phyloP scores from a whole-genome alignment of 2,888 invertebrate species.

The Catocala fraxini region DNA sequence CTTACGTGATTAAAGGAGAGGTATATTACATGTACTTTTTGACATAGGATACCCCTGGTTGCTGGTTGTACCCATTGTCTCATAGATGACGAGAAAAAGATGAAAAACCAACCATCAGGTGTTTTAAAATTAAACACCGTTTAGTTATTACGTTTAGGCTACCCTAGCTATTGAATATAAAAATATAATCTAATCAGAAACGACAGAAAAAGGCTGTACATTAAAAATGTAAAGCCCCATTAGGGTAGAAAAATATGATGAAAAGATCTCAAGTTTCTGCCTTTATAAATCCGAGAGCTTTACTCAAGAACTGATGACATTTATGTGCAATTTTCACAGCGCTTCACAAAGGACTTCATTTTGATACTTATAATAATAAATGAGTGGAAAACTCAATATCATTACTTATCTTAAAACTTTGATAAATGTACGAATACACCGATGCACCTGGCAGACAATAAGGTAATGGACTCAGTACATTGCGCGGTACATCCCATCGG shows the following conservation, averaged over 20 bases:
- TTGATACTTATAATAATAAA: constrained; percentile 34
- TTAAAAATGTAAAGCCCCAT: background rate
- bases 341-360: constrained; percentile 23
- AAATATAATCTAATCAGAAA: background rate
- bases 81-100: too few species aligned
- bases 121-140: too few species aligned
- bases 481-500: constrained; percentile 63
- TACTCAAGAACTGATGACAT: constrained; percentile 19
- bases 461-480: constrained; percentile 71
- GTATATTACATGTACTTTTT: too few species aligned
- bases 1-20: too few species aligned
- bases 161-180: background rate
- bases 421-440: constrained; percentile 59
- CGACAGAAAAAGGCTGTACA: background rate
- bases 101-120: too few species aligned
- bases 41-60: too few species aligned
- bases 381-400: constrained; percentile 45
- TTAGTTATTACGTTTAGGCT: too few species aligned
- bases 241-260: background rate
- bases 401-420: constrained; percentile 60
- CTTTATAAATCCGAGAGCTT: constrained; percentile 2
- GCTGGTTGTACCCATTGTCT: too few species aligned
- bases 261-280: background rate
- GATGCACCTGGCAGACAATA: constrained; percentile 72
- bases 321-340: constrained; percentile 18